Conservation (phyloP, 2,113 vertebrate species). For the Tympanuchus pallidicinctus region DNA sequence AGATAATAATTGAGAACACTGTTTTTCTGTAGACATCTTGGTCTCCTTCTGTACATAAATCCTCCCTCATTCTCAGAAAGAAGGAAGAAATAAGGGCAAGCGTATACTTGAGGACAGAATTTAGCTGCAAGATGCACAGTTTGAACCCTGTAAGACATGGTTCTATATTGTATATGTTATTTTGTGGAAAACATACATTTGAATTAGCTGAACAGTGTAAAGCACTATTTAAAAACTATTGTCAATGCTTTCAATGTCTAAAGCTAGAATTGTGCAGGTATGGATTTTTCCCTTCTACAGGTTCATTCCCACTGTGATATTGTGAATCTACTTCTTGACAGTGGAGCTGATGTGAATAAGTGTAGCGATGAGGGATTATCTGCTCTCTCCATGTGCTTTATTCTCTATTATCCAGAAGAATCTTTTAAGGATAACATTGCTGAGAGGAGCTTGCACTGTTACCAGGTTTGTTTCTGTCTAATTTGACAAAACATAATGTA, state of each 20-base stretch:
- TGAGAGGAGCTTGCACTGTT: not conserved
- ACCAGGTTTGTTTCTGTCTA: conserved; percentile 46
- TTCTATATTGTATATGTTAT: not conserved
- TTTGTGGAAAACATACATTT: not conserved
- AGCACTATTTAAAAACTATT: not conserved
- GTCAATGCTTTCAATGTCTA: not conserved
- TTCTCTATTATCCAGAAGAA: conserved; percentile 83
- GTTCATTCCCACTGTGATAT: conserved; percentile 77
- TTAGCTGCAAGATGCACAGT: not conserved
- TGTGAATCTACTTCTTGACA: conserved; percentile 84
- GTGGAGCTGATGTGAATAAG: conserved; percentile 86
- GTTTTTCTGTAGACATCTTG: not conserved
- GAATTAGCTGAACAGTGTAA: not conserved
- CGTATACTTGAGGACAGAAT: not conserved
- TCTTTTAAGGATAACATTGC: conserved; percentile 73
- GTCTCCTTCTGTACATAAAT: not conserved
- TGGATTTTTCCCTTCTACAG: conserved; percentile 66
- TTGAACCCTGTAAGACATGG: not conserved
- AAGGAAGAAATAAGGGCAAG: not conserved
- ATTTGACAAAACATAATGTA: not conserved
- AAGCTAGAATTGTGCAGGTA: not conserved
- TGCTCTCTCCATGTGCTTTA: conserved; percentile 80
- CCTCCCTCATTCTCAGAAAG: not conserved
- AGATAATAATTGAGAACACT: not conserved
- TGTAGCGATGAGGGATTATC: conserved; percentile 83